Percentiles rank a stretch among this genome's conserved stretches.
Conservation (phyloP, 2,113 vertebrate genomes). For the Thymallus thymallus region DNA sequence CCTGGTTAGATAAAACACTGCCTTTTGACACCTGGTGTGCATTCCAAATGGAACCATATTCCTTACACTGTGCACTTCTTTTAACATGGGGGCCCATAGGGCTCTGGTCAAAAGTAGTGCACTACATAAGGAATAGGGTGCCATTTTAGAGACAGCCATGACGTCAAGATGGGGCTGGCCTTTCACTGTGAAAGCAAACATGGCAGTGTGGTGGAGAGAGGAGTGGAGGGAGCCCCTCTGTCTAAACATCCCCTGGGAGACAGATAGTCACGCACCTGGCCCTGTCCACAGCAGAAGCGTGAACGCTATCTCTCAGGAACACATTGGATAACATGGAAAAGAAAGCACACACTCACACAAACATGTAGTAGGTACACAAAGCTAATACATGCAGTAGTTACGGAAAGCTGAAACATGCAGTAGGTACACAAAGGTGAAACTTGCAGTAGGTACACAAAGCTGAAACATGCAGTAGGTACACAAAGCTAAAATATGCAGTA, state of each 20-base stretch:
- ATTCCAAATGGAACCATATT: too few species aligned
- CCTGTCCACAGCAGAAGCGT: slow-evolving; percentile 40
- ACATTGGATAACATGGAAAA: slow-evolving; percentile 59
- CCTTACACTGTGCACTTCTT: too few species aligned
- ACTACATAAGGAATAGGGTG: too few species aligned
- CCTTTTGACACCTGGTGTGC: slow-evolving; percentile 8
- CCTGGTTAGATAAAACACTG: slow-evolving; percentile 34
- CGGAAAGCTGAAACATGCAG: too few species aligned
- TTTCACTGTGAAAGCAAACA: slow-evolving; percentile 68
- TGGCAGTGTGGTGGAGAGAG: slow-evolving; percentile 56
- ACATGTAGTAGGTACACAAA: slow-evolving; percentile 21
- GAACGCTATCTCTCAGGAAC: slow-evolving; percentile 68
- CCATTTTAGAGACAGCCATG: background rate
- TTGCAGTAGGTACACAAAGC: too few species aligned
- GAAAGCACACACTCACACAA: slow-evolving; percentile 51
- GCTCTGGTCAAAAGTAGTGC: too few species aligned
- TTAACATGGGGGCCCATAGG: too few species aligned
- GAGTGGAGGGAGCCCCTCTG: slow-evolving; percentile 47
- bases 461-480: too few species aligned
- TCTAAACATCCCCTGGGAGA: slow-evolving; percentile 49
- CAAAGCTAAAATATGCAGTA: too few species aligned
- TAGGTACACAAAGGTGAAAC: too few species aligned
- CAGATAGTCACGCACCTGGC: slow-evolving; percentile 69
- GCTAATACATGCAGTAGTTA: background rate
- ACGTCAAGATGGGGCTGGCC: slow-evolving; percentile 47